phyloP scores from a whole-genome alignment of 2,888 invertebrate genomes.

The Trypoxylon attenuatum region DNA sequence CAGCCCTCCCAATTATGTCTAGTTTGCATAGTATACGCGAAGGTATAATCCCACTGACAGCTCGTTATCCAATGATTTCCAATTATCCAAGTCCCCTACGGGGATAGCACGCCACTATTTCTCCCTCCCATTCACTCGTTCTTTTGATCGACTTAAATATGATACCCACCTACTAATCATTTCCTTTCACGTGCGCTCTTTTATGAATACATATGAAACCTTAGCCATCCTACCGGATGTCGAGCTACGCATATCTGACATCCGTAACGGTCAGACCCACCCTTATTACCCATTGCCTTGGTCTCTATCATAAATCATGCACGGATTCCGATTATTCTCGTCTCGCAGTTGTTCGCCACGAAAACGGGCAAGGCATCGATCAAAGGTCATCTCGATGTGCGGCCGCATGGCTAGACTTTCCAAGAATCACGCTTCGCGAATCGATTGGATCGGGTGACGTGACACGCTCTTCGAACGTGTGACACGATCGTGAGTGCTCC shows the following conservation, averaged over 20 bases:
- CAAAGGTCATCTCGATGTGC: neutral
- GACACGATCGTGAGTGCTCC: conserved; percentile 19
- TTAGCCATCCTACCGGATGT: conserved; percentile 24
- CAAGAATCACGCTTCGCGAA: neutral
- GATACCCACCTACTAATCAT: conserved; percentile 44
- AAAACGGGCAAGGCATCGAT: neutral
- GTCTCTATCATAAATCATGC: too few species aligned
- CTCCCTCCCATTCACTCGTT: conserved; percentile 29
- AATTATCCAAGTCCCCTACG: conserved; percentile 48
- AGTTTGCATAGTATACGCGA: neutral
- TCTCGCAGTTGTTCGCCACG: too few species aligned
- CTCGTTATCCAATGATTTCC: conserved; percentile 41
- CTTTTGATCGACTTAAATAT: conserved; percentile 27
- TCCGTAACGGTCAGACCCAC: neutral
- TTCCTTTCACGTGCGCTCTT: conserved; percentile 15
- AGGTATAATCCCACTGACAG: conserved; percentile 36
- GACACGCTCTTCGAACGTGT: conserved; percentile 21
- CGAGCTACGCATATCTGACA: neutral
- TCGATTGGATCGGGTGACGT: conserved; percentile 25
- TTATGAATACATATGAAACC: conserved; percentile 35
- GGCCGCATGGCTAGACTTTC: neutral
- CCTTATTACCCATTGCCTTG: neutral
- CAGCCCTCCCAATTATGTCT: neutral
- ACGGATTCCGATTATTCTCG: too few species aligned
- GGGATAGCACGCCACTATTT: conserved; percentile 33